Base-by-base conservation (phyloP, 2,797 vertebrate genomes). In the Schizopygopsis malacanthus region DNA sequence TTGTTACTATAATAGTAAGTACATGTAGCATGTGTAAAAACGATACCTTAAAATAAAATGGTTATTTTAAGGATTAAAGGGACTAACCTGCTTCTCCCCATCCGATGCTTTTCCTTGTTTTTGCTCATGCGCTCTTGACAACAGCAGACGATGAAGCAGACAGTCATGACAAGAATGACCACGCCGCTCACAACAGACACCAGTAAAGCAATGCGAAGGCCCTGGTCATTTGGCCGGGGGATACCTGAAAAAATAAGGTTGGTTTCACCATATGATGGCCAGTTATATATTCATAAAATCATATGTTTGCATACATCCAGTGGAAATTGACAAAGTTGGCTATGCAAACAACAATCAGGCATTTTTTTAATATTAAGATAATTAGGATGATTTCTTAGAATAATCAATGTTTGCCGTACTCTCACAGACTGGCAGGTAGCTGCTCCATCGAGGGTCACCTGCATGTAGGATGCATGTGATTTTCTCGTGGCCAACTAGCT, bases 111-210 rank as follows among this genome's bases (percentile, higher is more conserved):
- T 47, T 91, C 89, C 81, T 91, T 88, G 47, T 91, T 90, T 52
- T 92, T 89, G 56, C 91, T 92, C 16, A 88, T 70, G 85, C 90
- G 91, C 13, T 96, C 96, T 89, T 94, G 93, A 85, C 96, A 91
- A 88, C 95, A 97, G 91, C 95, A 95, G 75, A 94, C 63, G 16
- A 94, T 89, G 78, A 97, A 96, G 89, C 95, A 94, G 82, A 95
- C 43, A 41, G 95, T 95, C 90, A 95, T 93, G n/a, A 93, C 92
- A n/a, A 97, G 91, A 91, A 96, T 95, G 50, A 96, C 88, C 0
- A 96, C 92, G 18, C 95, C 95, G 0, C 96, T 97, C 88, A 96
- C 93, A 71, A 96, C 90, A 1, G 96, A 95, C 0, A 93, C 93
- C 83, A 95, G 85, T 56, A 95, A 91, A 0, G 96, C 96, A 41